These are phyloP conservation scores for Eulemur albifrons DNA, from an alignment of 2,797 vertebrate genomes.

Conservation along the genomic window DNA sequence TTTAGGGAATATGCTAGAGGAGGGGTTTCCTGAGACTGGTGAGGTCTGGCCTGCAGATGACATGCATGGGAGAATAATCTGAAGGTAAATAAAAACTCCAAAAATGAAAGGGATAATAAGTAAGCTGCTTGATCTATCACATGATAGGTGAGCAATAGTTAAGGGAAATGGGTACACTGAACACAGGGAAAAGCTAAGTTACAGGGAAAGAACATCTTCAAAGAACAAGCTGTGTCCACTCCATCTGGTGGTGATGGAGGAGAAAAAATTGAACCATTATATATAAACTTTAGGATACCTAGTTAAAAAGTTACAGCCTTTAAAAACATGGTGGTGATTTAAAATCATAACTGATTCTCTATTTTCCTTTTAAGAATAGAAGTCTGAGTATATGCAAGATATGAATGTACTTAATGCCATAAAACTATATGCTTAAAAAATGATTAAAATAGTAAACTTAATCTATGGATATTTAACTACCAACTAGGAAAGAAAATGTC, in stretches of 20 bases:
- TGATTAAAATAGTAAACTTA: neutral
- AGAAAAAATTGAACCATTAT: neutral
- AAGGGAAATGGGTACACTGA: neutral
- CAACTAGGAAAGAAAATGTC: neutral
- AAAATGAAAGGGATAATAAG: neutral
- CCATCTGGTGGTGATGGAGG: neutral
- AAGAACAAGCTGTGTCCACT: neutral
- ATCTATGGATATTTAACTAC: neutral
- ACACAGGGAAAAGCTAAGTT: neutral
- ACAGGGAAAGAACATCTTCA: neutral
- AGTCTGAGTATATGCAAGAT: neutral
- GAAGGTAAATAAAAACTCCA: constrained; percentile 37
- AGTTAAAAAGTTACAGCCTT: neutral
- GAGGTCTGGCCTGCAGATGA: constrained; percentile 82
- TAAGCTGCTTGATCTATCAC: neutral
- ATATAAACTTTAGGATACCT: neutral
- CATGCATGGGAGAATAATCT: constrained; percentile 90
- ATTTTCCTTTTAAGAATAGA: constrained; percentile 23
- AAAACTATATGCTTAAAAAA: neutral
- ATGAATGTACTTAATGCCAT: neutral
- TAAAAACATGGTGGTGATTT: neutral
- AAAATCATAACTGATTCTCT: neutral
- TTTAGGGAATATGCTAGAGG: constrained; percentile 58
- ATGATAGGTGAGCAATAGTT: neutral
- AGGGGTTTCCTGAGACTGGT: constrained; percentile 83